Percentiles rank a stretch among this genome's conserved stretches.
phyloP scores from a whole-genome alignment of 1,140 invertebrate species.

The Drosophila ohnishii region DNA sequence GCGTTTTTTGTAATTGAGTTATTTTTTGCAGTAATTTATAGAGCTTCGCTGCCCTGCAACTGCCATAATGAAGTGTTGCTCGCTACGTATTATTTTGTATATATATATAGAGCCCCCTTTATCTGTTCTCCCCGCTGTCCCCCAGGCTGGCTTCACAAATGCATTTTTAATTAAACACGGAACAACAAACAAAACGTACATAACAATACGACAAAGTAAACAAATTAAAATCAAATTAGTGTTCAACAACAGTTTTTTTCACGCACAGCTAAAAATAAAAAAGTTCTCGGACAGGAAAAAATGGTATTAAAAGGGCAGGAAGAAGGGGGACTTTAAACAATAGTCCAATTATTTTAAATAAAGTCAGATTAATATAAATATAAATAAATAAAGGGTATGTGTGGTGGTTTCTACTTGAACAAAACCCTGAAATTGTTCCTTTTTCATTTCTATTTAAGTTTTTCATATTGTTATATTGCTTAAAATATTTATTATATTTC shows the following conservation, averaged over 20 bases:
- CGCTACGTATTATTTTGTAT: background rate
- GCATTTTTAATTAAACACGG: constrained; percentile 60
- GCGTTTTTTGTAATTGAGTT: constrained; percentile 65
- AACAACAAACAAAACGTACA: constrained; percentile 49
- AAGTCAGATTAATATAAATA: background rate
- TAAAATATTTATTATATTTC: background rate
- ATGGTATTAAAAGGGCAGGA: background rate
- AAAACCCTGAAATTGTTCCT: background rate
- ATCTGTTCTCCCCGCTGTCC: background rate
- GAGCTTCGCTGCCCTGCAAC: constrained; percentile 20
- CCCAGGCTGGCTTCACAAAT: constrained; percentile 43
- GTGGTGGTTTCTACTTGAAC: background rate
- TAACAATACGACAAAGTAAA: constrained; percentile 62
- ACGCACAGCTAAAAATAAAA: constrained; percentile 3
- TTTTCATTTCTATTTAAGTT: background rate
- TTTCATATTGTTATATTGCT: background rate
- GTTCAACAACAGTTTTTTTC: constrained; percentile 28
- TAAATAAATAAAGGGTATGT: background rate
- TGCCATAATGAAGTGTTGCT: constrained; percentile 66
- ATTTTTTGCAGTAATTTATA: constrained; percentile 67
- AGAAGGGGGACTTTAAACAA: background rate
- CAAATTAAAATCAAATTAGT: constrained; percentile 75
- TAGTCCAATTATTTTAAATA: constrained; percentile 24
- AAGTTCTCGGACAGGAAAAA: background rate
- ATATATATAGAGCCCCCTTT: background rate